A percentile compares a stretch with the other conserved stretches of the same genome.
phyloP scores from a whole-genome alignment of 1,140 invertebrate genomes.

The silkworm (Bombyx mori) region DNA sequence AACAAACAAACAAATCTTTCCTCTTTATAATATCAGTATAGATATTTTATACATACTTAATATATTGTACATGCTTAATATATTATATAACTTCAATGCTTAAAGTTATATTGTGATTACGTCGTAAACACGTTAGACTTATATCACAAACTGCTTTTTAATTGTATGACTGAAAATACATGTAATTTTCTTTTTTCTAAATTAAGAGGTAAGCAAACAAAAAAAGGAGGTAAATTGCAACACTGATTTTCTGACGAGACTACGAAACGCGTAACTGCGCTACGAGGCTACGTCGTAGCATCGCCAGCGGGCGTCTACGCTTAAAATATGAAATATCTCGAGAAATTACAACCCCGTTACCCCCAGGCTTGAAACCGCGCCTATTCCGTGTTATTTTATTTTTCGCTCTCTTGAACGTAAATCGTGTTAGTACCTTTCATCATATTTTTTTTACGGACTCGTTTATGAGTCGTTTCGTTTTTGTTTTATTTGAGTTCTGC shows the following conservation, averaged over 20 bases:
- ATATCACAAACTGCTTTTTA: too few species aligned
- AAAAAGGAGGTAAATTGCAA: neutral
- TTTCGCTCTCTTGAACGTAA: slow-evolving; percentile 64
- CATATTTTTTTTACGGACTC: slow-evolving; percentile 34
- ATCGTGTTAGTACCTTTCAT: slow-evolving; percentile 56
- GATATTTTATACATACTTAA: too few species aligned
- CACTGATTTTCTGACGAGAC: slow-evolving; percentile 22
- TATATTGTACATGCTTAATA: too few species aligned
- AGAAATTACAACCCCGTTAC: slow-evolving; percentile 54
- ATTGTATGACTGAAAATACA: too few species aligned
- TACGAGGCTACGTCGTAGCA: slow-evolving; percentile 46
- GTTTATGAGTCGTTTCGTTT: slow-evolving; percentile 54
- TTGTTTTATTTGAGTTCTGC: slow-evolving; percentile 44
- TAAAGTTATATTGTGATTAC: too few species aligned
- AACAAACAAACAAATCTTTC: too few species aligned
- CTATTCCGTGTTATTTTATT: slow-evolving; percentile 66
- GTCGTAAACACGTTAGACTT: too few species aligned
- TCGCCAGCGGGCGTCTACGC: slow-evolving; percentile 55
- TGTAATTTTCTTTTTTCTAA: too few species aligned
- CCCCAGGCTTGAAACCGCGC: slow-evolving; percentile 54
- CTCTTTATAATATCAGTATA: too few species aligned
- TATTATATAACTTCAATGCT: too few species aligned
- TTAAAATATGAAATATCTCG: slow-evolving; percentile 65
- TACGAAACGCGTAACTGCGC: slow-evolving; percentile 30
- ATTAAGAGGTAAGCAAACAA: too few species aligned